Base-by-base conservation (phyloP, 2,113 vertebrate genomes). In the Lota lota region DNA sequence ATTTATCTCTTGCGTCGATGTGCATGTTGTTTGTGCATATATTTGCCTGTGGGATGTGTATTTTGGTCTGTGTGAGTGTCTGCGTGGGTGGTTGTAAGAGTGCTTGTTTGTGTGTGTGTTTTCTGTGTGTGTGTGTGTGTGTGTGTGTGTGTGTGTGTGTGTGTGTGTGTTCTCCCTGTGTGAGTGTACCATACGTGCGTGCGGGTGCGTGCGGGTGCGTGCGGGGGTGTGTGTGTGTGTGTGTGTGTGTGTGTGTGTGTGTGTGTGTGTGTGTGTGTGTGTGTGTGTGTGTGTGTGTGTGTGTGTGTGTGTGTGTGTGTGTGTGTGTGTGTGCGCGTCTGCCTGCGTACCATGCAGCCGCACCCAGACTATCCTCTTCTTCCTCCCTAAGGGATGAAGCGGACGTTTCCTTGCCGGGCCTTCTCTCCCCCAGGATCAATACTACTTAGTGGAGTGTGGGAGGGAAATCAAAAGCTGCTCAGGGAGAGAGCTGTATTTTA, bases 401-500 rank as follows among this genome's bases (percentile, higher is more conserved):
- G 50, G 64, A 74, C 61, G 64, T 74, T 79, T 83, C 82, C 76
- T 79, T 78, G 63, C 53, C 63, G 1, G 63, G 51, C 73, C 8
- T 10, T 11, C 57, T 78, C 77, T 75, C 58, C 80, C 73, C 1
- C n/a, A 66, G 74, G 76, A 88, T 88, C 84, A 68, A 88, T 85
- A 78, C 64, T 18, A 67, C 74, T 88, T 88, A 85, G 77, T 81
- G 72, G 69, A 22, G 57, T 77, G 72, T 84, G 78, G 71, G 67
- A 78, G 50, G 18, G 72, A 83, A 86, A 89, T 87, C 79, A 86
- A 68, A 81, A 67, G 77, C 78, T 62, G 75, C 58, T 68, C 60
- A 19, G 28, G 68, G 68, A 59, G 40, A 80, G 80, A 63, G 62
- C 61, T 77, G 64, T 64, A 63, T 72, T 83, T 74, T 73, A 56